Conservation (phyloP, 2,797 vertebrate species). For the Galago senegalensis region DNA sequence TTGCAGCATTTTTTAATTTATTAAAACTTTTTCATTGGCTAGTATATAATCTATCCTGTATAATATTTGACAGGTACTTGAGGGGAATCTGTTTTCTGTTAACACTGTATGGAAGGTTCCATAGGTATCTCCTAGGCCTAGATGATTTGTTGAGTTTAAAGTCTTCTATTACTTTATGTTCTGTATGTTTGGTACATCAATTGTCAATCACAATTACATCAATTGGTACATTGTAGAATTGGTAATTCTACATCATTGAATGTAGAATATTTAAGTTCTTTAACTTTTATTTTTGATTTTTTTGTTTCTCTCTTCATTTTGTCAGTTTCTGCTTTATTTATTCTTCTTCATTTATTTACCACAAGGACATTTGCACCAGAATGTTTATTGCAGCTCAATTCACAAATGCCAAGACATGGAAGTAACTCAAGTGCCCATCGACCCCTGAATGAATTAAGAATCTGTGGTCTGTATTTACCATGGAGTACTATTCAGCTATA, state of each 20-base stretch:
- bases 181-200: neutral
- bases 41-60: neutral
- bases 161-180: neutral
- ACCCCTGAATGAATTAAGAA: too few relatives aligned
- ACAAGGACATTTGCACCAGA: too few relatives aligned
- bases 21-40: neutral
- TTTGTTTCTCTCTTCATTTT: neutral
- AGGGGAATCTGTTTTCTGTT: neutral
- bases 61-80: neutral
- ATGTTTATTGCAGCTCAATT: too few relatives aligned
- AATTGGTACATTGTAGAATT: too few relatives aligned
- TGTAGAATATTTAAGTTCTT: neutral
- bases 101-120: neutral
- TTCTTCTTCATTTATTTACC: neutral
- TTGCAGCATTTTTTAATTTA: neutral
- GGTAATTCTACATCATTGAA: neutral
- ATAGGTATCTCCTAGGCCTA: neutral
- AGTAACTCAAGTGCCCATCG: too few relatives aligned
- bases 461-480: too few relatives aligned
- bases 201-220: too few relatives aligned
- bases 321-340: neutral
- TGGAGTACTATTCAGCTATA: too few relatives aligned
- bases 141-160: neutral
- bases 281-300: neutral
- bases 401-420: too few relatives aligned